These are phyloP conservation scores for Pocillopora grandis DNA, from an alignment of 92 coral and sea anemone species.

Conservation along the genomic window DNA sequence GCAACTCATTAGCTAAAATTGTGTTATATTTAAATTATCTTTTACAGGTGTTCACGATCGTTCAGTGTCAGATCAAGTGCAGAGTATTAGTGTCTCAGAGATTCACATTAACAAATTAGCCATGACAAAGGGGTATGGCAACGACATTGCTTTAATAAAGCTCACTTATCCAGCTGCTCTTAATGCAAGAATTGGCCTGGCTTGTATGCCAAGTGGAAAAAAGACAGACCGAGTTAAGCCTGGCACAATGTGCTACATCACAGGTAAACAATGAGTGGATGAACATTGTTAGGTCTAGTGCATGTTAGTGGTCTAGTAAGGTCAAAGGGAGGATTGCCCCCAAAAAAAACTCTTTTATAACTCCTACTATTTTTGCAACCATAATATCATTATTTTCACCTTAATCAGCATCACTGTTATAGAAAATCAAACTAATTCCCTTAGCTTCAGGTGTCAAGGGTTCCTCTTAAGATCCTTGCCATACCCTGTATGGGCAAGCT, in stretches of 20 bases:
- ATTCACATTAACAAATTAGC: constrained; percentile 61
- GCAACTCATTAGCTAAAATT: not conserved
- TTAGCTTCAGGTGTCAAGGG: no score
- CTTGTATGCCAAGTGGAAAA: constrained; percentile 63
- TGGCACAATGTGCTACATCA: constrained; percentile 62
- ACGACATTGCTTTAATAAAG: constrained; percentile 77
- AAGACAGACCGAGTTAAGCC: constrained; percentile 52
- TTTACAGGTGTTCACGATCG: constrained; percentile 72
- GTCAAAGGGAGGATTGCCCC: no score
- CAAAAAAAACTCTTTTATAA: no score
- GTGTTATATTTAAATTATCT: not conserved
- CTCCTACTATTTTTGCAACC: no score
- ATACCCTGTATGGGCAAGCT: no score
- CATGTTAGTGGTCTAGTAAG: not conserved
- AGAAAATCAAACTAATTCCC: no score
- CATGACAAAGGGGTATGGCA: constrained; percentile 69
- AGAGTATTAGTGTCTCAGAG: constrained; percentile 55
- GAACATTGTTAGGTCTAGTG: no score
- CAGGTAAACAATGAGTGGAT: constrained; percentile 40
- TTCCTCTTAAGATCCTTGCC: no score
- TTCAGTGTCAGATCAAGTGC: constrained; percentile 40
- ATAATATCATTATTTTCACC: no score
- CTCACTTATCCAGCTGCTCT: constrained; percentile 70
- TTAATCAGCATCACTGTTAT: no score
- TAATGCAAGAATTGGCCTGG: constrained; percentile 57